A percentile compares a stretch with the other conserved stretches of the same genome.
Evolutionary conservation across 2,888 invertebrate species (phyloP).

Genomic region (Kuschelorhynchus macadamiae): DNA sequence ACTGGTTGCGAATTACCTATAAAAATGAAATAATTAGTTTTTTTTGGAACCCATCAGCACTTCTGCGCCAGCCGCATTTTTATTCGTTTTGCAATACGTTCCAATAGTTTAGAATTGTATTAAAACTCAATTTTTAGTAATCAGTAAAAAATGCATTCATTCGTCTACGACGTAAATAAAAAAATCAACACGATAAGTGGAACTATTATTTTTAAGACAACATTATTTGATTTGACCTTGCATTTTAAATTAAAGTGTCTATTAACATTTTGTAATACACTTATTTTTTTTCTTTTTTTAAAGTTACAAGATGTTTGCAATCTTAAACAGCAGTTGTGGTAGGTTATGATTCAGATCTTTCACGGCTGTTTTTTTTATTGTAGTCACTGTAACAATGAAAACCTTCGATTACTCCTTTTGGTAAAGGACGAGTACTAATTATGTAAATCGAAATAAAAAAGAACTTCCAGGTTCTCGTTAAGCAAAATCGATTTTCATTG

Average conservation of each 20-base stretch:
- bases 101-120: too few relatives aligned
- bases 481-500: slow-evolving; percentile 29
- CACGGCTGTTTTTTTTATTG: slow-evolving; percentile 25
- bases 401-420: slow-evolving; percentile 37
- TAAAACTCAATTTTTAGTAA: too few relatives aligned
- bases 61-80: too few relatives aligned
- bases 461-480: slow-evolving; percentile 32
- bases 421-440: slow-evolving; percentile 40
- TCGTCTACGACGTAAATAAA: too few relatives aligned
- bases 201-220: too few relatives aligned
- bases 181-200: too few relatives aligned
- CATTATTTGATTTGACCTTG: slow-evolving; percentile 9
- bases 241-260: slow-evolving; percentile 11
- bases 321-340: slow-evolving; percentile 27
- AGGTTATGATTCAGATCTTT: slow-evolving; percentile 34
- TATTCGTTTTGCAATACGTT: too few relatives aligned
- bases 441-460: slow-evolving; percentile 35
- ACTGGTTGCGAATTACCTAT: too few relatives aligned
- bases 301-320: slow-evolving; percentile 12
- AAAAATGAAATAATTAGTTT: too few relatives aligned
- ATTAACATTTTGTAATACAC: slow-evolving; percentile 15
- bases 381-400: slow-evolving; percentile 28
- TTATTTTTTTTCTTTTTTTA: neutral
- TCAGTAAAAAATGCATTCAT: too few relatives aligned
- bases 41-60: too few relatives aligned